A percentile compares a stretch with the other conserved stretches of the same genome.
Evolutionary conservation across 2,797 vertebrate genomes (phyloP).

Genomic region (Anniella stebbinsi): DNA sequence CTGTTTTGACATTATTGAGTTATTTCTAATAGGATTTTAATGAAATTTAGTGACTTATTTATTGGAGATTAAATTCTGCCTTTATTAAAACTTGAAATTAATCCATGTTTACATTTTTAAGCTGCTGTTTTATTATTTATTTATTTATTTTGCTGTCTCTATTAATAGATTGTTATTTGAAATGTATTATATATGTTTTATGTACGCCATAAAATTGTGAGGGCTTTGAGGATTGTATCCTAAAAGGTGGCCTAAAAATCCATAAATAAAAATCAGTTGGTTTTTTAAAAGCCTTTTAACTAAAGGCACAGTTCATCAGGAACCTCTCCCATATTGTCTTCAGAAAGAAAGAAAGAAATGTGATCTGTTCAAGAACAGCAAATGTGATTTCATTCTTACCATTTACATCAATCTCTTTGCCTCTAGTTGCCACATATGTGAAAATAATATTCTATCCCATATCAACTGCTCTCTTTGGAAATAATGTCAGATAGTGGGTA

Average conservation of each 20-base stretch:
- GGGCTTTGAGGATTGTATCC: background rate
- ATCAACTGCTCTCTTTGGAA: background rate
- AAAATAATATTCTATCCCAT: background rate
- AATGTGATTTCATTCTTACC: background rate
- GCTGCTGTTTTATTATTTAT: too few species aligned
- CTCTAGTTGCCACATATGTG: background rate
- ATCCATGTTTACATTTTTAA: background rate
- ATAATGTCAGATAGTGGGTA: background rate
- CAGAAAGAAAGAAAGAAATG: background rate
- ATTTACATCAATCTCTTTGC: slow-evolving; percentile 12
- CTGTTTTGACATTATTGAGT: background rate
- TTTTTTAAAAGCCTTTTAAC: background rate
- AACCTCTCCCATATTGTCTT: background rate
- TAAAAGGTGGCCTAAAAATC: background rate
- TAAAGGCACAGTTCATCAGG: background rate
- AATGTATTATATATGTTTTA: background rate
- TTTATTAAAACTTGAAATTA: background rate
- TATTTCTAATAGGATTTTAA: background rate
- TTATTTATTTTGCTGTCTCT: background rate
- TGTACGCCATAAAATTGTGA: background rate
- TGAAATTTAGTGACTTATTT: background rate
- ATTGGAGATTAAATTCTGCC: background rate
- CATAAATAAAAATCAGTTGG: background rate
- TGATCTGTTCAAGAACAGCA: background rate
- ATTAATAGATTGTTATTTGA: background rate